Base-by-base conservation (phyloP, 2,113 vertebrate genomes). In the Zapus hudsonius region DNA sequence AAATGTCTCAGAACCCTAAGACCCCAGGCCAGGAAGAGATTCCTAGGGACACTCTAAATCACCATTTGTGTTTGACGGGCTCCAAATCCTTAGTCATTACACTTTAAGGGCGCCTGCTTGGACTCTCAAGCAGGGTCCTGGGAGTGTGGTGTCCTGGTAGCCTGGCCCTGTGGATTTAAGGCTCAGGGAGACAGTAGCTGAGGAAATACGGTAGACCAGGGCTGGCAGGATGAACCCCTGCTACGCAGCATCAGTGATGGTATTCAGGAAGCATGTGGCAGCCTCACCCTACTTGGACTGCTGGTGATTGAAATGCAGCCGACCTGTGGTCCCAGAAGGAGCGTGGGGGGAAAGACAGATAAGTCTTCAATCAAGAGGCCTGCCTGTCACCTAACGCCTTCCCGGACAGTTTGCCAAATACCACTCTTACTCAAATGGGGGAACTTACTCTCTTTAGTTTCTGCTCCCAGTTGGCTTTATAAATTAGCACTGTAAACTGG, bases 151-250 rank as follows among this genome's bases (percentile, higher is more conserved):
- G 66, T 79, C 76, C 76, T 63, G 52, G 73, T 2, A 0, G 13
- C 52, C 69, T 64, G 42, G 42, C 44, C 67, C 92, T 38, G 42
- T 55, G 27, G 87, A 31, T n/a, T 85, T 91, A 19, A 2, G 0
- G 19, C 31, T 10, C 1, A 33, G 59, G 84, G 82, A 79, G 78
- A 92, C 38, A 3, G n/a, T 96, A 96, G 79, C 92, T 97, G 97
- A 91, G 91, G 87, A 96, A 97, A 96, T 91, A 97, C 0, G 0
- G 0, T 91, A 89, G 83, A 80, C 55, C 36, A 1, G 19, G n/a
- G 17, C 66, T 96, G 85, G 79, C 64, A 57, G 84, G 61, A 84
- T 66, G 80, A 93, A 85, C 75, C 89, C 84, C 78, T 31, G 67
- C 44, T 61, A 88, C 17, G 70, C 20, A 33, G 27, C 1, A 2